Percentiles rank a stretch among this genome's conserved stretches.
phyloP scores from a whole-genome alignment of 2,797 vertebrate genomes.

The Rhinichthys osculus region DNA sequence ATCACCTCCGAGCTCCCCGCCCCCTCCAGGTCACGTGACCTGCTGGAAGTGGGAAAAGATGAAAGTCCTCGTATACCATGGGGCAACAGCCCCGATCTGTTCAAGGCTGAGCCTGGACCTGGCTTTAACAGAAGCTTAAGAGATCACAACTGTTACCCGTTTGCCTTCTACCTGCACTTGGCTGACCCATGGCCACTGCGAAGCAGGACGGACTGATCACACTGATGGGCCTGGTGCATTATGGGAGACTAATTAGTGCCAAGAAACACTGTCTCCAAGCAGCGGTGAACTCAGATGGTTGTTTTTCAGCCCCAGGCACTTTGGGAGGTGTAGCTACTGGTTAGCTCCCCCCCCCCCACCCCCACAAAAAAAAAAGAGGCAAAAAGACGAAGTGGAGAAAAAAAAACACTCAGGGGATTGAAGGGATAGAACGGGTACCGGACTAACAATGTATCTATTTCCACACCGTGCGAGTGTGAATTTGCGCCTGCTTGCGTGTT shows the following conservation, averaged over 20 bases:
- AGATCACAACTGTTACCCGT: constrained; percentile 61
- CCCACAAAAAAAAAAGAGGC: constrained; percentile 41
- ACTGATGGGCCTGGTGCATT: constrained; percentile 70
- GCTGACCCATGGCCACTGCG: constrained; percentile 68
- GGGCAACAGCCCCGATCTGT: constrained; percentile 45
- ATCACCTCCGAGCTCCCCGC: constrained; percentile 49
- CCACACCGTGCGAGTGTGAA: constrained; percentile 43
- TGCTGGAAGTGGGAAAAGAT: constrained; percentile 42
- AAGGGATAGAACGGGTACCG: constrained; percentile 67
- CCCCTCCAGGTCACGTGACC: constrained; percentile 52
- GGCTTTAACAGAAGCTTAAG: constrained; percentile 58
- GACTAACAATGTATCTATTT: constrained; percentile 66
- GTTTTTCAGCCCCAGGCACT: constrained; percentile 76
- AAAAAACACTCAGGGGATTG: constrained; percentile 68
- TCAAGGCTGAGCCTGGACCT: constrained; percentile 33
- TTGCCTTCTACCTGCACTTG: constrained; percentile 55
- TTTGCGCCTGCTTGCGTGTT: constrained; percentile 44
- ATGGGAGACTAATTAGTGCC: constrained; percentile 79
- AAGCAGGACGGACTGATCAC: constrained; percentile 63
- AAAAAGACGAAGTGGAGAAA: constrained; percentile 48
- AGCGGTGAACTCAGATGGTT: constrained; percentile 77
- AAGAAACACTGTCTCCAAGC: constrained; percentile 76
- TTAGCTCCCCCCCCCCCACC: constrained; percentile 67
- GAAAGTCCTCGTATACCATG: constrained; percentile 43
- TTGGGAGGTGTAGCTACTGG: constrained; percentile 75